Evolutionary conservation across 2,888 invertebrate species (phyloP), one percentile per base, ranked within the genome.

Genomic region (Cephus runcator): DNA sequence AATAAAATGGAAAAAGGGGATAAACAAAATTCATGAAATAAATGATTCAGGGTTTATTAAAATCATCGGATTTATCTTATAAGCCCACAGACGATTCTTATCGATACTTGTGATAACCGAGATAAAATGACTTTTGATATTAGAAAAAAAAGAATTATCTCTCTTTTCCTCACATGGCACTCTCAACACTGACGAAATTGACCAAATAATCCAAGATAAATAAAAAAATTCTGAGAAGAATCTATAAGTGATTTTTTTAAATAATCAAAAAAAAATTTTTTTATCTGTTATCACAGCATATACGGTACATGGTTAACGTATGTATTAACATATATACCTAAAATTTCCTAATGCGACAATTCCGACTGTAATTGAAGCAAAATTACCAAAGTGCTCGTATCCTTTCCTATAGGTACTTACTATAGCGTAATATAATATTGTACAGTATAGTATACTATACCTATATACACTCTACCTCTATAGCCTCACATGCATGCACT

Each of bases 181-280:
- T 1, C 4, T 12, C 4, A 4, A 4, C 4, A 12, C 30, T 31
- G 1, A 75, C 75, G 69, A 35, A 79, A 79, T 75, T 74, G 80
- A 75, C 75, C 78, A 80, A 79, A 79, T 82, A 82, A 83, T 84
- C 79, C 79, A 73, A 69, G 83, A 85, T 81, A 84, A 84, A 83
- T 82, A 80, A 81, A 83, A 82, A 69, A 40, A 77, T 75, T 69
- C 71, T 36, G 73, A 75, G 76, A 35, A 35, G 12, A 35, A 35
- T 35, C 12, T 12, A 12, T 12, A 12, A 12, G 4, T 0, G 36
- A 36, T 40, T 40, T 15, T 40, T 40, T 40, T 15, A 15, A 15
- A 15, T 15, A 15, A 15, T 15, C 12, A 1, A 12, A 15, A 15
- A 4, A 15, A 1, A 4, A 0, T 36, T 36, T 40, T 15, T 40